phyloP scores from a whole-genome alignment of 2,888 invertebrate species.

The Hirtodrosophila confusa region DNA sequence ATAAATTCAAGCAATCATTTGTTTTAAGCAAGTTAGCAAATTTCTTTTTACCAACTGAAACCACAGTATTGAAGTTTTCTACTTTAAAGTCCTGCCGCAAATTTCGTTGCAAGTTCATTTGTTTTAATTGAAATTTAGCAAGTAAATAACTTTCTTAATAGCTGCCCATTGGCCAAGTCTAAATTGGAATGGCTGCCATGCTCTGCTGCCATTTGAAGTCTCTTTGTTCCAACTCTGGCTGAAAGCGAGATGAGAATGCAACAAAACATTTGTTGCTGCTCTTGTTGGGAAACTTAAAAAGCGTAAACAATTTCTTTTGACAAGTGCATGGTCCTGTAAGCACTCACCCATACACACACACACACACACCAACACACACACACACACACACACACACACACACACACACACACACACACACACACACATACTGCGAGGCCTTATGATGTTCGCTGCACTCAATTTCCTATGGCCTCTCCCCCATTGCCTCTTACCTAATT shows the following conservation, averaged over 20 bases:
- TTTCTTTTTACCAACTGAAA: no score
- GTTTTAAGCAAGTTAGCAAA: no score
- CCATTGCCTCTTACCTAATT: neutral
- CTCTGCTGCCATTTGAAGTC: conserved; percentile 5
- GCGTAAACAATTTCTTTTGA: conserved; percentile 64
- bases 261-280: conserved; percentile 24
- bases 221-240: conserved; percentile 3
- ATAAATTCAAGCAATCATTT: no score
- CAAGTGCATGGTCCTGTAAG: conserved; percentile 33
- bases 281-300: conserved; percentile 48
- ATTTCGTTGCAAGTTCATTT: conserved; percentile 31
- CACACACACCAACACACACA: conserved; percentile 1
- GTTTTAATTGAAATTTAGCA: conserved; percentile 33
- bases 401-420: neutral
- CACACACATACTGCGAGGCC: conserved; percentile 3
- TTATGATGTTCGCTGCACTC: conserved; percentile 30
- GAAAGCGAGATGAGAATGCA: conserved; percentile 21
- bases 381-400: neutral
- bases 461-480: conserved; percentile 15
- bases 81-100: conserved; percentile 20
- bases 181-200: conserved; percentile 1
- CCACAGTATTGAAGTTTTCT: neutral
- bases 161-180: conserved; percentile 15
- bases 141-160: conserved; percentile 32
- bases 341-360: conserved; percentile 14